Base-by-base conservation (phyloP, 2,797 vertebrate genomes). In the Arnoldichthys spilopterus region DNA sequence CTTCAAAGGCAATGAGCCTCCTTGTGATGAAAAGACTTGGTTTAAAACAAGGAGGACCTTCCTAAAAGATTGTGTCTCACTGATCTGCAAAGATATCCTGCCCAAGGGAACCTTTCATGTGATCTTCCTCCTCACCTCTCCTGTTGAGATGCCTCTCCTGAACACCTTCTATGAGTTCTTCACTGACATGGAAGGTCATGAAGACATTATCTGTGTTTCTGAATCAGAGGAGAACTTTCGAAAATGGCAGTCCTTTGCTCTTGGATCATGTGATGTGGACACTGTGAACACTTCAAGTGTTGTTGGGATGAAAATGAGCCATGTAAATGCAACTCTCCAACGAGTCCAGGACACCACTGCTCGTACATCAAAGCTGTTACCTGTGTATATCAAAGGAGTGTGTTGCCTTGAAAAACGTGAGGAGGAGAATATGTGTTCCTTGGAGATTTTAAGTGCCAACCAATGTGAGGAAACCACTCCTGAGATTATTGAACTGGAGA, bases 91-190 rank as follows among this genome's bases (percentile, higher is more conserved):
- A 0, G 90, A 95, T 62, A 92, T 96, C 72, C 87, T 96, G 68
- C 92, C 94, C 0, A 91, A 91, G 64, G 74, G 94, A 16, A 87
- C 90, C 1, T 96, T 95, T 85, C 82, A 90, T 22, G 95, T 96
- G 1, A 78, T 96, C 58, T 96, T 96, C 63, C 91, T 96, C 15
- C 81, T 96, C 37, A 84, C 92, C 0, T 95, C 95, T 0, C 87
- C 89, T 30, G 90, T 94, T 54, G 93, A 96, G 79, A 95, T 91
- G 79, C 92, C 93, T 30, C 89, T 96, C 0, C 88, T 94, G 30
- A 92, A 94, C 54, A 90, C 94, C 2, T 96, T 96, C 76, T 85
- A 94, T 82, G 93, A 93, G 81, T 96, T 96, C 87, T 95, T 95
- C 56, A 89, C 89, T 2, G 93, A 95, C 79, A 95, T 96, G 94